A percentile compares a stretch with the other conserved stretches of the same genome.
Conservation (phyloP, 2,888 invertebrate genomes). For the Helleia helle region DNA sequence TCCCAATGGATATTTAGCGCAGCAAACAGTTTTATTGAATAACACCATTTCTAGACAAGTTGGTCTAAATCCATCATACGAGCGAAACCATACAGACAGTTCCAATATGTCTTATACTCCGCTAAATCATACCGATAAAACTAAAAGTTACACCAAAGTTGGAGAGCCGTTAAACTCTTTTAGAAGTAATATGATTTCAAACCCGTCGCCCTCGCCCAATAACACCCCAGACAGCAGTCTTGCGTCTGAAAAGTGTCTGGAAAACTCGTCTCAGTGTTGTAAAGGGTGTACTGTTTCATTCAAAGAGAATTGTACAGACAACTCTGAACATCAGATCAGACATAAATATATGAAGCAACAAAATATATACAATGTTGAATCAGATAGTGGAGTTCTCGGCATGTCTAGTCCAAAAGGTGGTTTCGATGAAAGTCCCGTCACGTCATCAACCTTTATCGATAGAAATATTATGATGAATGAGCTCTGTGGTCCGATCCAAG, state of each 20-base stretch:
- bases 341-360: slow-evolving; percentile 51
- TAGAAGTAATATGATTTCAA: slow-evolving; percentile 44
- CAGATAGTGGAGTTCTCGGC: slow-evolving; percentile 45
- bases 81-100: slow-evolving; percentile 42
- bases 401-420: slow-evolving; percentile 72
- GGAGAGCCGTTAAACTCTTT: slow-evolving; percentile 41
- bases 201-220: slow-evolving; percentile 55
- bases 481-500: slow-evolving; percentile 83
- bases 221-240: slow-evolving; percentile 65
- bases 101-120: slow-evolving; percentile 31
- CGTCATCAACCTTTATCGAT: slow-evolving; percentile 79
- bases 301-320: slow-evolving; percentile 54
- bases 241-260: slow-evolving; percentile 45
- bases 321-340: slow-evolving; percentile 46
- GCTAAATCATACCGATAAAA: slow-evolving; percentile 42
- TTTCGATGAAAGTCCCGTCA: slow-evolving; percentile 76
- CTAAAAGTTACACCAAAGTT: slow-evolving; percentile 34
- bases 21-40: slow-evolving; percentile 90
- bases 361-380: slow-evolving; percentile 51
- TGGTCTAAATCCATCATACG: slow-evolving; percentile 49
- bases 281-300: slow-evolving; percentile 65
- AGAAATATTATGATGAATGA: slow-evolving; percentile 72
- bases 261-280: slow-evolving; percentile 48
- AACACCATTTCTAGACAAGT: slow-evolving; percentile 84
- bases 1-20: slow-evolving; percentile 91